These are phyloP conservation scores for Helicoverpa zea DNA, from an alignment of 1,140 invertebrate species.

Conservation along the genomic window DNA sequence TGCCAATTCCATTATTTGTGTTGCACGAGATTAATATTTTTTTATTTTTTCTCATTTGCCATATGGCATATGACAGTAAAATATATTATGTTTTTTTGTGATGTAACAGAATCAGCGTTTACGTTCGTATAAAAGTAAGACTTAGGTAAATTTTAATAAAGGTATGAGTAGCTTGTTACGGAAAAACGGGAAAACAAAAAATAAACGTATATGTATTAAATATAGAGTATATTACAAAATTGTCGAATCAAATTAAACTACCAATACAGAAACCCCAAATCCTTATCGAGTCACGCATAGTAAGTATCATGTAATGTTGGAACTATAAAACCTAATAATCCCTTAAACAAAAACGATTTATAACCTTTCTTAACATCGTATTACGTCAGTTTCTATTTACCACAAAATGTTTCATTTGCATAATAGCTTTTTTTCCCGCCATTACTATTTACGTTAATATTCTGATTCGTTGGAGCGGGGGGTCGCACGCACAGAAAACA, in stretches of 20 bases:
- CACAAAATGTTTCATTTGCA: conserved; percentile 86
- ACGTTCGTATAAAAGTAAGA: not conserved
- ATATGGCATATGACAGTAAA: not conserved
- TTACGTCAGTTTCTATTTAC: conserved; percentile 84
- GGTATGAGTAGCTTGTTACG: not conserved
- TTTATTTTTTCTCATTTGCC: conserved; percentile 10
- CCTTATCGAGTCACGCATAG: conserved; percentile 40
- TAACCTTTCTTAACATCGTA: conserved; percentile 76
- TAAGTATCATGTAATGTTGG: conserved; percentile 43
- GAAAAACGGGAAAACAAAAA: not conserved
- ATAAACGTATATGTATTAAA: too few relatives aligned
- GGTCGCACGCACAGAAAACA: conserved; percentile 84
- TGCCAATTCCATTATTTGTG: conserved; percentile 77
- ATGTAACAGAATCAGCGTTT: not conserved
- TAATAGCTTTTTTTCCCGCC: conserved; percentile 85
- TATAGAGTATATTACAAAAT: not conserved
- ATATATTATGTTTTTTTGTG: not conserved
- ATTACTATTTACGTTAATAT: conserved; percentile 86
- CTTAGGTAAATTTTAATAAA: too few relatives aligned
- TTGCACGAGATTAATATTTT: conserved; percentile 53
- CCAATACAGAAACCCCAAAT: conserved; percentile 24
- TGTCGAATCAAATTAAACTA: conserved; percentile 10
- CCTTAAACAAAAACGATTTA: conserved; percentile 75
- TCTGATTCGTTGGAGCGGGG: conserved; percentile 80
- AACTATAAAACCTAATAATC: conserved; percentile 64